Base-by-base conservation (phyloP, 2,113 vertebrate genomes). In the Sebastes fasciatus region DNA sequence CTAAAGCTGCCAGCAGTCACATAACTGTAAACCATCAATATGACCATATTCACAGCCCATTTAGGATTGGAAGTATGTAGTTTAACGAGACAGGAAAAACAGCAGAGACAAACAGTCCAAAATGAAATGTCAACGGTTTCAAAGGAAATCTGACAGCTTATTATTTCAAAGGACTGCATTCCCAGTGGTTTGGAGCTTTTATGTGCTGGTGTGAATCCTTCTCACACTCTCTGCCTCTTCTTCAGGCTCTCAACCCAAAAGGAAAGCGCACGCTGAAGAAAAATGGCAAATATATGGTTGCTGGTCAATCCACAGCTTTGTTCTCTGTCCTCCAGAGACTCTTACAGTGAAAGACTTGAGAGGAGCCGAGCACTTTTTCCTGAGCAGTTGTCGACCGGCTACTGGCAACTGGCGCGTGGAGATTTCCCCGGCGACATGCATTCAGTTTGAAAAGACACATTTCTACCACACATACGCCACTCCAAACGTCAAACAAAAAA, bases 91-190 rank as follows among this genome's bases (percentile, higher is more conserved):
- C 34, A 67, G 55, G 62, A 42, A 46, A 74, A 43, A 14, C 40
- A 72, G 72, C 8, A 54, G 40, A 85, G 49, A 69, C 61, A 78
- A 88, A 81, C 34, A 40, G 64, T 79, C 64, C 1, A 19, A 88
- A 90, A 83, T 86, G 40, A 91, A 92, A 88, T 74, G 60, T 84
- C 65, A 86, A 80, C 83, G 12, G 73, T 79, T 91, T 85, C 65
- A 81, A 80, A 82, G 51, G 60, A 85, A 84, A 83, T 86, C 78
- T 80, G 86, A 81, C 73, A 66, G 80, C 69, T 49, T 91, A 85
- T 90, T 86, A 71, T 85, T 92, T 49, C 64, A 83, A 74, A 83
- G 26, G 76, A 77, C 42, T 74, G n/a, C 14, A 6, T 65, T 84
- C 80, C 54, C 65, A 54, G 45, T 60, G 79, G 66, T 76, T 65